A percentile compares a stretch with the other conserved stretches of the same genome.
Evolutionary conservation across 1,140 invertebrate species (phyloP).

Genomic region (Drosophila obscura): DNA sequence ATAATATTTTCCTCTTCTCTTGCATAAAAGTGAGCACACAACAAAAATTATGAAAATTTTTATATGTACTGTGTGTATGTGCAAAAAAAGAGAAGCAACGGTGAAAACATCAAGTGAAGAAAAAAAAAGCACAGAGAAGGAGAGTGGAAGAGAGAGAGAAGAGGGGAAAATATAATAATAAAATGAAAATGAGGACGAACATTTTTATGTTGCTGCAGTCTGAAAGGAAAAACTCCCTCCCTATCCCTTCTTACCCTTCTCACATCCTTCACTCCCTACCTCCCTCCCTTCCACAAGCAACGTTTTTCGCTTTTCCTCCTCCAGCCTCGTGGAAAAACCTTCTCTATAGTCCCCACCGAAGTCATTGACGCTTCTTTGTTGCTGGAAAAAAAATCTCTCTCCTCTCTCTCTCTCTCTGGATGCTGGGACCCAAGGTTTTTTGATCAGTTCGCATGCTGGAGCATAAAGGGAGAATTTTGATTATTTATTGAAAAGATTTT

Average conservation of each 20-base stretch:
- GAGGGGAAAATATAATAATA: conserved; percentile 46
- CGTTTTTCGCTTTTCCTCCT: conserved; percentile 1
- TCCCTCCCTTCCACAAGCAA: background rate
- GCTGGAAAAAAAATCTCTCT: conserved; percentile 16
- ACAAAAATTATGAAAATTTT: conserved; percentile 46
- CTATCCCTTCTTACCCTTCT: conserved; percentile 1
- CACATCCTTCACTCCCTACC: background rate
- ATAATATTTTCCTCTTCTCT: conserved; percentile 32
- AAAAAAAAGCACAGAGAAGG: background rate
- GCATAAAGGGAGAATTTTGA: conserved; percentile 46
- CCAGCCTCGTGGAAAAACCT: no score
- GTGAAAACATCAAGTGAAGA: no score
- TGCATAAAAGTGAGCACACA: conserved; percentile 26
- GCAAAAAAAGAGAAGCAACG: background rate
- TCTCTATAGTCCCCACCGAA: conserved; percentile 7
- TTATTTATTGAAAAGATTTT: conserved; percentile 33
- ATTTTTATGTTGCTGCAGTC: conserved; percentile 50
- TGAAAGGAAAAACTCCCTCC: conserved; percentile 38
- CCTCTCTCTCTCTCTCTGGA: conserved; percentile 4
- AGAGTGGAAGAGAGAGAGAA: background rate
- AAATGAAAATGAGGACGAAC: conserved; percentile 60
- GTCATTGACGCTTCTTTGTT: conserved; percentile 48
- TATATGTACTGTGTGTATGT: conserved; percentile 16
- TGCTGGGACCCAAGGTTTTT: conserved; percentile 12
- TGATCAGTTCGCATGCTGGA: conserved; percentile 10